phyloP scores from a whole-genome alignment of 2,113 vertebrate genomes.

The Entelurus aequoreus region DNA sequence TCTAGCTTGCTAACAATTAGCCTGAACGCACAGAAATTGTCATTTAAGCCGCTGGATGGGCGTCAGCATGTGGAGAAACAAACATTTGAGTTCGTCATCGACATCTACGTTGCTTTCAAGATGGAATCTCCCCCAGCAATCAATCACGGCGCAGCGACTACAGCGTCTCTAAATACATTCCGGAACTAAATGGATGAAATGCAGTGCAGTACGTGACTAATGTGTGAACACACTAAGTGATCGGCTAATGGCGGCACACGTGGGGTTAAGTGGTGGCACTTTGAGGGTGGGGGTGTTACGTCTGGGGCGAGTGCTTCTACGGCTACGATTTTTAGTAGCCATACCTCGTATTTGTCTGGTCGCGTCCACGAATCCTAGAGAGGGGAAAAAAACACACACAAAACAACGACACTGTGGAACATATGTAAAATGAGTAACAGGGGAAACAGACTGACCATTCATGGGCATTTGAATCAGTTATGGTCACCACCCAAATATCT shows the following conservation, averaged over 20 bases:
- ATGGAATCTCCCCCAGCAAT: constrained; percentile 11
- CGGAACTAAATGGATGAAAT: constrained; percentile 55
- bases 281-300: constrained; percentile 44
- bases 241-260: constrained; percentile 12
- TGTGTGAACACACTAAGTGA: constrained; percentile 27
- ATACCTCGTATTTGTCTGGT: constrained; percentile 97
- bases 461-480: no score
- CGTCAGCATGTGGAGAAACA: no score
- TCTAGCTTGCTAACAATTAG: no score
- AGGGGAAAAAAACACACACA: constrained; percentile 74
- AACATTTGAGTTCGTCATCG: neutral
- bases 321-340: constrained; percentile 79
- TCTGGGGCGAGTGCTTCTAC: constrained; percentile 42
- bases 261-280: constrained; percentile 40
- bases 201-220: constrained; percentile 34
- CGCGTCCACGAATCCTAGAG: constrained; percentile 98
- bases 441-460: neutral
- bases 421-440: neutral
- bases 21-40: neutral
- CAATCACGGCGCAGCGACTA: constrained; percentile 32
- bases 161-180: constrained; percentile 28
- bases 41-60: neutral
- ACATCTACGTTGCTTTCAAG: constrained; percentile 4
- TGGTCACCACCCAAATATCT: no score
- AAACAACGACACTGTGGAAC: constrained; percentile 59